These are phyloP conservation scores for Drosophila mercatorum DNA, from an alignment of 2,888 invertebrate genomes.

Conservation along the genomic window DNA sequence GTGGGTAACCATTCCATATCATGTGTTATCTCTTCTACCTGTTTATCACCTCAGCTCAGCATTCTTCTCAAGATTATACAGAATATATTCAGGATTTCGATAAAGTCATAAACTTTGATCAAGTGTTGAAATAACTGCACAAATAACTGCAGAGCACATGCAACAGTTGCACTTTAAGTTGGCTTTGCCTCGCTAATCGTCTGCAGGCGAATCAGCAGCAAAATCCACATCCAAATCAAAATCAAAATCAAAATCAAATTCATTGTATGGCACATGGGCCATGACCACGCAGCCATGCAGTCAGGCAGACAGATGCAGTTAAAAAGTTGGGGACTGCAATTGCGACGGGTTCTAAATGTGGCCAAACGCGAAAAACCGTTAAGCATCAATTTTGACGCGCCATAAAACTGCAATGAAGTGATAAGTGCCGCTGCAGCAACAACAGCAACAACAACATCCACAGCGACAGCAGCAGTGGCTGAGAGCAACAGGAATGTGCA, in stretches of 20 bases:
- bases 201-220: slow-evolving; percentile 45
- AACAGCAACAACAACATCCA: slow-evolving; percentile 21
- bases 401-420: slow-evolving; percentile 81
- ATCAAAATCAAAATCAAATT: slow-evolving; percentile 58
- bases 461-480: slow-evolving; percentile 22
- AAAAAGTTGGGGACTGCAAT: slow-evolving; percentile 26
- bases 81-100: not conserved
- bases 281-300: slow-evolving; percentile 25
- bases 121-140: not conserved
- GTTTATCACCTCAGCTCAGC: not conserved
- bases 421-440: slow-evolving; percentile 69
- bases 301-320: slow-evolving; percentile 21
- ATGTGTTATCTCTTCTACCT: not conserved
- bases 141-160: slow-evolving; percentile 27
- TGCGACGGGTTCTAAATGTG: slow-evolving; percentile 65
- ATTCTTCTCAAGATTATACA: not conserved
- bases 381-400: slow-evolving; percentile 78
- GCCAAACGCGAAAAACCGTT: slow-evolving; percentile 76
- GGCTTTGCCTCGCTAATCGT: slow-evolving; percentile 1
- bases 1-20: no score
- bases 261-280: slow-evolving; percentile 58
- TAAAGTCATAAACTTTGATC: not conserved
- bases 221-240: slow-evolving; percentile 29
- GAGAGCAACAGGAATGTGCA: slow-evolving; percentile 63
- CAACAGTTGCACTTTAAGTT: slow-evolving; percentile 55